phyloP scores from a whole-genome alignment of 1,140 invertebrate genomes.

The Drosophila prosaltans region DNA sequence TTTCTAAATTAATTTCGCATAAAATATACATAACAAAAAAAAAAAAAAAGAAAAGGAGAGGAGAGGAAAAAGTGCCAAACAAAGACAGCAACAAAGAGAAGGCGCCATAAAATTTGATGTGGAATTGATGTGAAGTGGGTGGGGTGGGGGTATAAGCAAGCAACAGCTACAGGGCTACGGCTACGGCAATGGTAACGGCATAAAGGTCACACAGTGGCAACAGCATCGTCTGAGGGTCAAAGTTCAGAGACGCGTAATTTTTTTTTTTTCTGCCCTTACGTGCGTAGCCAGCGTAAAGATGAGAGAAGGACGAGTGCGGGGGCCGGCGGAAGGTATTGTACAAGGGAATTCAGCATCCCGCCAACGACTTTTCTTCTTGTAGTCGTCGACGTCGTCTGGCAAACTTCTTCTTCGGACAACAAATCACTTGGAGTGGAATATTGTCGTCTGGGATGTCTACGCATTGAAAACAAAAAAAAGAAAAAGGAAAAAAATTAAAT shows the following conservation, averaged over 20 bases:
- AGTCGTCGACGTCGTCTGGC: conserved; percentile 45
- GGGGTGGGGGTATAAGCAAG: background rate
- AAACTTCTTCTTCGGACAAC: conserved; percentile 54
- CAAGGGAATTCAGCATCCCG: conserved; percentile 23
- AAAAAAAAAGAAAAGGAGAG: too few species aligned
- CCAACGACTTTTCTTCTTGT: conserved; percentile 25
- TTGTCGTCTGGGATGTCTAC: conserved; percentile 63
- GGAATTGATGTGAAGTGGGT: conserved; percentile 19
- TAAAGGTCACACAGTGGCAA: conserved; percentile 63
- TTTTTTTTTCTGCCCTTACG: conserved; percentile 40
- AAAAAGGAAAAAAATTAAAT: conserved; percentile 10
- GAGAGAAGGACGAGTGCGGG: background rate
- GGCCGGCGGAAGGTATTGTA: background rate
- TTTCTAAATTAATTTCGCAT: conserved; percentile 77
- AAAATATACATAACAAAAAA: conserved; percentile 24
- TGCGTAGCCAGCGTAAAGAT: conserved; percentile 31
- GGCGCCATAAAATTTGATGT: conserved; percentile 60
- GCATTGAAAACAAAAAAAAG: conserved; percentile 42
- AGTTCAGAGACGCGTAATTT: conserved; percentile 74
- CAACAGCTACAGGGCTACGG: conserved; percentile 12
- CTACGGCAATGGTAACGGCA: conserved; percentile 21
- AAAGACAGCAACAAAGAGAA: conserved; percentile 34
- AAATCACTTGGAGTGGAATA: conserved; percentile 69
- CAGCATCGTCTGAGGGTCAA: conserved; percentile 64
- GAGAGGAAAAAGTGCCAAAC: conserved; percentile 48